Percentiles rank a stretch among this genome's conserved stretches.
These are phyloP conservation scores for Pampusana beccarii DNA, from an alignment of 2,113 vertebrate genomes.

Conservation along the genomic window DNA sequence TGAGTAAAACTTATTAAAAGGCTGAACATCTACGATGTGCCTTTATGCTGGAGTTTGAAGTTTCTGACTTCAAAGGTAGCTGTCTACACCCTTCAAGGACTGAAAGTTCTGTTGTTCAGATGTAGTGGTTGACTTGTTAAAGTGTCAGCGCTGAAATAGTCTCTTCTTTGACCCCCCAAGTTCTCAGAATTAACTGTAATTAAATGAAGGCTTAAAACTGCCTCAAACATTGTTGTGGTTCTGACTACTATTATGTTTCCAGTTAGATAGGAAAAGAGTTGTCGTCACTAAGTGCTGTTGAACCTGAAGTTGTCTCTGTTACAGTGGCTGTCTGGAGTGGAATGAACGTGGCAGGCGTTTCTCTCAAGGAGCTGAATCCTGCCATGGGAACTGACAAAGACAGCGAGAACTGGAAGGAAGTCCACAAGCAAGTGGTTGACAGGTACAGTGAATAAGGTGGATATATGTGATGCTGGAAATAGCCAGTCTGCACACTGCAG, in stretches of 20 bases:
- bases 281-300: neutral
- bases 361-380: slow-evolving; percentile 91
- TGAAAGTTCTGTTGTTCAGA: neutral
- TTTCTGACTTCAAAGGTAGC: neutral
- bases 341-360: slow-evolving; percentile 91
- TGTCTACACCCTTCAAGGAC: neutral
- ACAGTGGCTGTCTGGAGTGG: slow-evolving; percentile 96
- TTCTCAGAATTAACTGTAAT: neutral
- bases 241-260: neutral
- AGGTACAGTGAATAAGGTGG: slow-evolving; percentile 74
- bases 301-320: neutral
- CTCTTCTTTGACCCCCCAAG: neutral
- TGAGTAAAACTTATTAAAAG: neutral
- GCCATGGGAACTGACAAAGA: slow-evolving; percentile 88
- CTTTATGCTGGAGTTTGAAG: neutral
- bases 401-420: slow-evolving; percentile 89
- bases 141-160: neutral
- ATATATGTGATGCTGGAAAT: neutral
- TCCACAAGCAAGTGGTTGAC: slow-evolving; percentile 93
- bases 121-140: neutral
- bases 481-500: neutral
- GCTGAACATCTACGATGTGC: neutral
- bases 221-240: neutral
- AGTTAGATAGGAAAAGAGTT: neutral
- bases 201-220: neutral